Percentiles rank a stretch among this genome's conserved stretches.
These are phyloP conservation scores for Serinus canaria DNA, from an alignment of 2,113 vertebrate genomes.

Conservation along the genomic window DNA sequence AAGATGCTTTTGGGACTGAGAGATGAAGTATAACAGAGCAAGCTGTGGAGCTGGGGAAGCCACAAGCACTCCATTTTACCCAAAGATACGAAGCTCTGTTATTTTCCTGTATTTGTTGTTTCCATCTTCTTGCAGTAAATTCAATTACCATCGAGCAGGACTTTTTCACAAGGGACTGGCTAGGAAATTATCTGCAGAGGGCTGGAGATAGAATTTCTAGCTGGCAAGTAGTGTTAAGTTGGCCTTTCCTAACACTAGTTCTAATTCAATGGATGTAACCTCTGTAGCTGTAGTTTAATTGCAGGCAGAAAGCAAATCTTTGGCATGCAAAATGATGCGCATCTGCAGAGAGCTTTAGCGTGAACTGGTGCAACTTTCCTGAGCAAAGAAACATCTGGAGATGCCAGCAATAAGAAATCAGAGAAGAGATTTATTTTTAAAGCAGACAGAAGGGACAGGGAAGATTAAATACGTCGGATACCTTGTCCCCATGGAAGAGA, in stretches of 20 bases:
- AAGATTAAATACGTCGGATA: not conserved
- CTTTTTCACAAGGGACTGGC: not conserved
- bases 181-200: not conserved
- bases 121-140: not conserved
- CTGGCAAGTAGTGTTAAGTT: not conserved
- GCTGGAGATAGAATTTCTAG: not conserved
- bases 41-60: not conserved
- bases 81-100: not conserved
- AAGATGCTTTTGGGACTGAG: not conserved
- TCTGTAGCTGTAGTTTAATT: not conserved
- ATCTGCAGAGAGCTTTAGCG: not conserved
- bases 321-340: not conserved
- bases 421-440: not conserved
- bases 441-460: not conserved
- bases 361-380: not conserved
- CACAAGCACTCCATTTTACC: not conserved
- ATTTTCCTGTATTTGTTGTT: not conserved
- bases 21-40: not conserved
- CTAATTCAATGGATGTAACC: not conserved
- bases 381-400: not conserved
- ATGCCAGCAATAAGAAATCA: not conserved
- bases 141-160: not conserved
- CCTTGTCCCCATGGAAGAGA: not conserved
- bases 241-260: not conserved
- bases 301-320: not conserved